Base-by-base conservation (phyloP, 2,113 vertebrate genomes). In the Chlorodrepanis virens region DNA sequence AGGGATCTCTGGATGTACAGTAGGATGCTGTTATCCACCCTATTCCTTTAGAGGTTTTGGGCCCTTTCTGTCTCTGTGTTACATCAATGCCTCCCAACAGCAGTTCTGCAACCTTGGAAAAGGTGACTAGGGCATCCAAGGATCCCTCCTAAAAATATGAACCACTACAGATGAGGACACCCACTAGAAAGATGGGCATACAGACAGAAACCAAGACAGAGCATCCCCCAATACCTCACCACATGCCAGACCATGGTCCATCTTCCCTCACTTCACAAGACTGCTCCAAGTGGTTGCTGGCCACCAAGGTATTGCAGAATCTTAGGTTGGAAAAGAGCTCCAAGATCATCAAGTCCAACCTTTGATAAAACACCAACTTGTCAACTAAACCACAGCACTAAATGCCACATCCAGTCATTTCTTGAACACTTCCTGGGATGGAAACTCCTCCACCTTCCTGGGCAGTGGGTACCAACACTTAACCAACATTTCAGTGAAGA, bases 341-440 rank as follows among this genome's bases (percentile, higher is more conserved):
- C 47, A 83, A 54, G 47, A 47, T 31, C n/a, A 40, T 5, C 0
- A 1, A 75, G 16, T 75, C 24, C 45, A 83, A n/a, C 31, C 24
- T 40, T 52, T 39, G 29, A 53, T 23, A 16, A 47, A 68, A 53
- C 4, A 47, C 6, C 29, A 23, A 52, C 24, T 31, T 69, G n/a
- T 27, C 17, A 83, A 54, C 21, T 22, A 40, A 69, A 61, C 24
- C 40, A 47, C 0, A 61, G 24, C 24, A 31, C 20, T 21, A 40
- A 68, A 52, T 76, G 25, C 8, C 40, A 61, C 0, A 0, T 54
- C 29, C n/a, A 76, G 7, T 27, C 2, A 0, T 54, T 42, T 61
- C 27, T 16, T 47, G 5, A 76, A 68, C n/a, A 27, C 9, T n/a
- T 47, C 6, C 54, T 35, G 29, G 20, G 17, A 40, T 47, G n/a